Base-by-base conservation (phyloP, 2,797 vertebrate genomes). In the Poecile montanus region DNA sequence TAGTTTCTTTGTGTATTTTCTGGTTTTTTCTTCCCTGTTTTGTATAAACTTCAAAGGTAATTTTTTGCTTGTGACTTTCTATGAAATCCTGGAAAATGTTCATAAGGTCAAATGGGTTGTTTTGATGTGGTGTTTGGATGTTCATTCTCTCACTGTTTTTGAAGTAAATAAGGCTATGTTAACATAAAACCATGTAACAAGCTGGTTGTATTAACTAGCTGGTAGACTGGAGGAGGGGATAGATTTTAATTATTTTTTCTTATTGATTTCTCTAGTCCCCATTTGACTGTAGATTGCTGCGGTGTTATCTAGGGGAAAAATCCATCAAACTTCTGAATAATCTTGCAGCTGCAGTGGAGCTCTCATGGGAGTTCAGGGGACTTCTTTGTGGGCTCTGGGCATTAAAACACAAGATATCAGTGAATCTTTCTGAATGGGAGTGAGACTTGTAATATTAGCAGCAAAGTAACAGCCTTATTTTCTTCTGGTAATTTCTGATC, bases 401-500 rank as follows among this genome's bases (percentile, higher is more conserved):
- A 21, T 53, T 76, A 72, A 91, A 88, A 72, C 53, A 10, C 2
- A 60, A 70, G 50, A n/a, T 40, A 40, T 13, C 15, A 60, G 36
- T 21, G 70, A 40, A 50, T 65, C 61, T 86, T 81, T 74, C 62
- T 85, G 71, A 74, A 81, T 18, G 32, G 22, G 57, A 57, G 29
- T 13, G 23, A 79, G 30, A 36, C 32, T 88, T 30, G 2, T 27
- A 45, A 32, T 75, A 40, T 66, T 63, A 84, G 60, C 32, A 88
- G 50, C 22, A n/a, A 88, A 66, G 6, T 61, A 92, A 67, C 26
- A 27, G n/a, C 63, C 67, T 84, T 81, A 53, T 88, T 92, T 94
- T 81, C 42, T 78, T 76, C 32, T 53, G 29, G 16, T 66, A 51
- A 76, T 51, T 85, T 86, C 82, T 78, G 70, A 53, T 93, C 0